Evolutionary conservation across 2,888 invertebrate species (phyloP), one percentile per base, ranked within the genome.

Genomic region (Beris chalybata): DNA sequence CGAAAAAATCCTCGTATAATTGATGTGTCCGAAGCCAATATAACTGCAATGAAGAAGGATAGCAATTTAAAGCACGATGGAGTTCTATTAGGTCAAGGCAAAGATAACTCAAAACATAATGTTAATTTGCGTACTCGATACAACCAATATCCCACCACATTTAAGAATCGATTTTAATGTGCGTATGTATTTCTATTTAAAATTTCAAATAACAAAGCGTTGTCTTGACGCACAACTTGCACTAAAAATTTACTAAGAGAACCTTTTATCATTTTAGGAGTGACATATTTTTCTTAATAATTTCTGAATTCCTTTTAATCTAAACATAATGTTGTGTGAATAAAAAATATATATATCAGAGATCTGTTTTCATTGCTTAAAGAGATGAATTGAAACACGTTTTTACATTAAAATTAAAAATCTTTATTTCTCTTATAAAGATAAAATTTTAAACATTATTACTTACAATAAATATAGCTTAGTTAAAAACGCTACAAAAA

Each of bases 1-100:
- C 85, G 89, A 72, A 88, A 86, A 73, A 83, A 83, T 67, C 84
- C 86, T 0, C 81, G 82, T 22, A 82, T 88, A 45, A 85, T 87
- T 4, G 85, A 86, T 72, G 85, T 89, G 5, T 84, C 85, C 56
- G 88, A 87, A 79, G 86, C 72, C 0, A 74, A 67, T 64, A 58
- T 71, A 3, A 56, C 72, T 47, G 63, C 58, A 4, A 72, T 73
- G 9, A 74, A 74, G 66, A 74, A 74, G 30, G 71, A 72, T 5
- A 54, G 50, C 11, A 48, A 13, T 22, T 30, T 61, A 30, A 61
- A 52, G 50, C 76, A 77, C 29, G 68, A 66, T 0, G 78, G 76
- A 3, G 73, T 79, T 11, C 76, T 78, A 13, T 70, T 79, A 53
- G 79, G 80, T 3, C 65, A 74, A 4, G 77, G 75, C 12, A 79